Conservation (phyloP, 2,113 vertebrate species). For the Bufo bufo region DNA sequence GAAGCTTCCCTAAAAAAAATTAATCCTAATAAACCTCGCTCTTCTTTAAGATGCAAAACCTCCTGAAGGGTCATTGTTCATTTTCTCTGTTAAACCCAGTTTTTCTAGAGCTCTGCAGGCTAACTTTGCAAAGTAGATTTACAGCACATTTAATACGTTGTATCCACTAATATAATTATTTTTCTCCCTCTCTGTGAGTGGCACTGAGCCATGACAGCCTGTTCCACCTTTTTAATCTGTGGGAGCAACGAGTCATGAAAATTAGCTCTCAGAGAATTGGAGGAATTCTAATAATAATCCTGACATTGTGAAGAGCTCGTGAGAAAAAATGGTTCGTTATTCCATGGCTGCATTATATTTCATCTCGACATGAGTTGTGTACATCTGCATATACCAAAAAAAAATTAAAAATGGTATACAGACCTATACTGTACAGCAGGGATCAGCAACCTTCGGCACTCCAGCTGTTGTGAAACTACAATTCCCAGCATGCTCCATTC, state of each 20-base stretch:
- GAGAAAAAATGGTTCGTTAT: neutral
- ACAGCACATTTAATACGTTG: constrained; percentile 2
- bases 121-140: constrained; percentile 24
- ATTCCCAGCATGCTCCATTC: too few relatives aligned
- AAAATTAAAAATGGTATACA: too few relatives aligned
- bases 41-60: neutral
- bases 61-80: neutral
- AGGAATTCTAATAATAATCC: constrained; percentile 24
- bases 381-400: neutral
- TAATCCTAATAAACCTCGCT: neutral
- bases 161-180: constrained; percentile 26
- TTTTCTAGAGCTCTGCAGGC: neutral
- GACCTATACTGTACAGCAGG: too few relatives aligned
- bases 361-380: neutral
- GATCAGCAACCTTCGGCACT: too few relatives aligned
- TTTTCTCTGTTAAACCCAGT: neutral
- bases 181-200: neutral
- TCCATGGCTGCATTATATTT: neutral
- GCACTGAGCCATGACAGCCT: constrained; percentile 9
- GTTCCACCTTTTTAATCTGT: constrained; percentile 38
- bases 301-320: constrained; percentile 10
- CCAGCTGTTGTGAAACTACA: too few relatives aligned
- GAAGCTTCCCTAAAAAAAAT: too few relatives aligned
- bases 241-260: constrained; percentile 31
- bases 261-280: constrained; percentile 3